Percentiles rank a stretch among this genome's conserved stretches.
Evolutionary conservation across 2,888 invertebrate genomes (phyloP).

Genomic region (Teleiodes luculella): DNA sequence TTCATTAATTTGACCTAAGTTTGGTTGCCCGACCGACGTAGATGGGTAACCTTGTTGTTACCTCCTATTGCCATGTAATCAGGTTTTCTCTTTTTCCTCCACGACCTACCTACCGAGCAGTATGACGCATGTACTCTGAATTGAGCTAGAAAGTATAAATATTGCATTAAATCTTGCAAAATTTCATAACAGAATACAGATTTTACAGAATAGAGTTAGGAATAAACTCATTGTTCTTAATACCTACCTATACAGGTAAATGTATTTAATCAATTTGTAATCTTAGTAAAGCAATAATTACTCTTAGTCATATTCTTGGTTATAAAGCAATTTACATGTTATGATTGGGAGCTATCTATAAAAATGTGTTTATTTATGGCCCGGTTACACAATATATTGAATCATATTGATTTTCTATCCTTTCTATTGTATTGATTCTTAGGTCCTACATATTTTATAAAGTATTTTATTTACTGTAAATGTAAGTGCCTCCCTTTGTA

Average conservation of each 20-base stretch:
- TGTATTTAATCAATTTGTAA: too few relatives aligned
- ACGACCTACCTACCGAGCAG: conserved; percentile 36
- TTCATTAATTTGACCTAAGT: conserved; percentile 3
- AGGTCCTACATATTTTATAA: too few relatives aligned
- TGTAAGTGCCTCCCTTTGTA: too few relatives aligned
- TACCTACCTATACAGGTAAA: background rate
- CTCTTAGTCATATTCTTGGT: too few relatives aligned
- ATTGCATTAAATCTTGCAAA: conserved; percentile 18
- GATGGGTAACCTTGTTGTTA: conserved; percentile 20
- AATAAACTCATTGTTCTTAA: background rate
- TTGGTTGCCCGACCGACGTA: conserved; percentile 19
- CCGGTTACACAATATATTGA: too few relatives aligned
- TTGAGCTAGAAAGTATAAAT: conserved; percentile 40
- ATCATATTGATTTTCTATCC: too few relatives aligned
- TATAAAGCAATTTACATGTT: too few relatives aligned
- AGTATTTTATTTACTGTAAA: too few relatives aligned
- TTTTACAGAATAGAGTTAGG: background rate
- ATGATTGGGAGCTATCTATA: too few relatives aligned
- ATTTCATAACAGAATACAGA: conserved; percentile 1
- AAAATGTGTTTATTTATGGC: too few relatives aligned
- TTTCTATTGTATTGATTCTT: too few relatives aligned
- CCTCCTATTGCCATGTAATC: conserved; percentile 29
- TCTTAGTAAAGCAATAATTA: too few relatives aligned
- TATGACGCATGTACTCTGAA: conserved; percentile 61
- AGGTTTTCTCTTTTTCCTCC: conserved; percentile 47